These are phyloP conservation scores for Echinometra lucunter DNA, from an alignment of 53 echinoderm and acorn worm genomes.

Conservation along the genomic window DNA sequence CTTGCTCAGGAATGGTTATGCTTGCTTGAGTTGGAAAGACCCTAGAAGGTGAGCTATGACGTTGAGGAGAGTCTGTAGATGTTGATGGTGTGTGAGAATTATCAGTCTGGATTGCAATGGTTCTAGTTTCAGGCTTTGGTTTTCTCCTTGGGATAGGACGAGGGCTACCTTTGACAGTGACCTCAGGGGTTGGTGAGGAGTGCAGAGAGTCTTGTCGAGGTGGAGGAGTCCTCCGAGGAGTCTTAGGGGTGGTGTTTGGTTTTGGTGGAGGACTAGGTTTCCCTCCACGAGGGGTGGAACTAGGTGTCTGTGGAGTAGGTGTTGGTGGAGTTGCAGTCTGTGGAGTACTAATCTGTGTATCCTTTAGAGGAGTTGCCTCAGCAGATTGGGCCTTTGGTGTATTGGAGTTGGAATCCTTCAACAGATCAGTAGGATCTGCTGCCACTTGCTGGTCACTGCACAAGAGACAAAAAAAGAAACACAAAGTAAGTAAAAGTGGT, in stretches of 20 bases:
- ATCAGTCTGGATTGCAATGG: slow-evolving; percentile 68
- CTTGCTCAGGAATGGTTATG: slow-evolving; percentile 66
- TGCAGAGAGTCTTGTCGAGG: slow-evolving; percentile 51
- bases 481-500: not conserved
- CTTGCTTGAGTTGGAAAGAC: slow-evolving; percentile 56
- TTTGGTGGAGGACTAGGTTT: slow-evolving; percentile 41
- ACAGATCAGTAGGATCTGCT: not conserved
- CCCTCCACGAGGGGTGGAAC: slow-evolving; percentile 36
- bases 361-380: slow-evolving; percentile 48
- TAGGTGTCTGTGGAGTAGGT: slow-evolving; percentile 10
- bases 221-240: slow-evolving; percentile 60
- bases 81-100: slow-evolving; percentile 59
- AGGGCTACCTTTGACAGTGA: slow-evolving; percentile 42
- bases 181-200: slow-evolving; percentile 36
- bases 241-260: slow-evolving; percentile 40
- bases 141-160: slow-evolving; percentile 59
- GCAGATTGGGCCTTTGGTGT: slow-evolving; percentile 57
- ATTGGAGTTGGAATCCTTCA: slow-evolving; percentile 61
- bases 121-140: slow-evolving; percentile 54
- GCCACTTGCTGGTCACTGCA: slow-evolving; percentile 61
- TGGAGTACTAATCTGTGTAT: not conserved
- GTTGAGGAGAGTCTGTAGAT: slow-evolving; percentile 25
- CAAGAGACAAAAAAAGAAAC: slow-evolving; percentile 16
- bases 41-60: slow-evolving; percentile 21
- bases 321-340: slow-evolving; percentile 28